Base-by-base conservation (phyloP, 1,140 invertebrate species). In the Micrasema longulum region DNA sequence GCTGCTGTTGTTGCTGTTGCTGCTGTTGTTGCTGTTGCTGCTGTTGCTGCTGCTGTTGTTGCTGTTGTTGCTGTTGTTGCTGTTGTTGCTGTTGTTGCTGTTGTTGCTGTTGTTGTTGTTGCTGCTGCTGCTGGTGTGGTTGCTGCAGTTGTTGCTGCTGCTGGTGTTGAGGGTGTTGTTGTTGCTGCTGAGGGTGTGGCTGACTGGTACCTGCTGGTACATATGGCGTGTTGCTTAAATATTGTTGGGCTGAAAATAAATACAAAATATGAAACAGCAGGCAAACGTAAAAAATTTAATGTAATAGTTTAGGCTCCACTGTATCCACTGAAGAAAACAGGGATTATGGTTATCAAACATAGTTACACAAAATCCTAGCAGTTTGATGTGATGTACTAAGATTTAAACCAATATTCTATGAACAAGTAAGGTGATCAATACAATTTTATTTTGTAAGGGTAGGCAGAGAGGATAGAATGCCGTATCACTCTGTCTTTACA, bases 21-120 rank as follows among this genome's bases (percentile, higher is more conserved):
- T 77, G 77, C 60, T 74, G 73, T 72, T 66, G 73, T 72, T 72
- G 72, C 70, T 77, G 76, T 38, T 73, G 62, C 62, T 77, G 76
- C 20, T 76, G 71, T 38, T 73, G 75, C n/a, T 79, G 76, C 35
- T 66, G 63, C 22, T 66, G 72, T 79, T 78, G 36, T 77, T 73
- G 67, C 9, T 72, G 74, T 26, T 78, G 77, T 66, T 78, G 76
- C 50, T 77, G 77, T 26, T 77, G 78, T 7, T 84, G 12, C 79
- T 60, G 67, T 57, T 69, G 72, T 31, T 78, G 76, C 18, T 77
- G 74, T 9, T 20, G 48, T 7, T 68, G 55, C 10, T 35, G 43
- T 38, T 47, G 70, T 26, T 57, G 76, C 76, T 60, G 76, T 72
- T 10, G 76, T 69, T 53, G 78, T 16, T 48, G 60, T 16, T 41